These are phyloP conservation scores for Buceros bicornis DNA, from an alignment of 2,797 vertebrate species.

Conservation along the genomic window DNA sequence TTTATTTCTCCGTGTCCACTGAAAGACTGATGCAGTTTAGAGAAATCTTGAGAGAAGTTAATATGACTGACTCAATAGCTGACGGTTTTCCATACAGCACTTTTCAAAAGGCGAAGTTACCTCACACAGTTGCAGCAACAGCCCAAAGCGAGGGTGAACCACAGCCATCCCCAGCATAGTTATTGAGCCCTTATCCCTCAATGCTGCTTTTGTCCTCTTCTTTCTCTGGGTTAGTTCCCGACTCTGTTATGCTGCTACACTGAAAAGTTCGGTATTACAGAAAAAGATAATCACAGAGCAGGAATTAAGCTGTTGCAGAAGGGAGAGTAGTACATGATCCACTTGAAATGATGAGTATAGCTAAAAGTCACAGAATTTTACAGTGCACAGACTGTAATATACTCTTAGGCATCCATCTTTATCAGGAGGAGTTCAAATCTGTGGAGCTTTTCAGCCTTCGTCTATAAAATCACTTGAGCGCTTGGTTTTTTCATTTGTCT, in stretches of 20 bases:
- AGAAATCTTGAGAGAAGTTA: neutral
- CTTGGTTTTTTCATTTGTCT: conserved; percentile 45
- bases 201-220: neutral
- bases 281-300: neutral
- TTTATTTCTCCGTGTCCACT: neutral
- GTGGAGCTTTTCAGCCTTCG: neutral
- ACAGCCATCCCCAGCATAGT: rapidly evolving
- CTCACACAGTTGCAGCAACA: neutral
- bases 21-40: neutral
- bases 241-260: neutral
- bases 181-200: neutral
- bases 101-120: neutral
- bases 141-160: neutral
- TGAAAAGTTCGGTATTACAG: neutral
- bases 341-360: neutral
- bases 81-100: neutral
- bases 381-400: neutral
- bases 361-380: neutral
- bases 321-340: neutral
- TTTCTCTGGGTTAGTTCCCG: neutral
- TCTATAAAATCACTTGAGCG: conserved; percentile 19
- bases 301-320: conserved; percentile 13
- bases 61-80: neutral
- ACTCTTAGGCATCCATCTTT: neutral
- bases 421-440: neutral